Base-by-base conservation (phyloP, 1,140 invertebrate species). In the Drosophila pallidifrons region DNA sequence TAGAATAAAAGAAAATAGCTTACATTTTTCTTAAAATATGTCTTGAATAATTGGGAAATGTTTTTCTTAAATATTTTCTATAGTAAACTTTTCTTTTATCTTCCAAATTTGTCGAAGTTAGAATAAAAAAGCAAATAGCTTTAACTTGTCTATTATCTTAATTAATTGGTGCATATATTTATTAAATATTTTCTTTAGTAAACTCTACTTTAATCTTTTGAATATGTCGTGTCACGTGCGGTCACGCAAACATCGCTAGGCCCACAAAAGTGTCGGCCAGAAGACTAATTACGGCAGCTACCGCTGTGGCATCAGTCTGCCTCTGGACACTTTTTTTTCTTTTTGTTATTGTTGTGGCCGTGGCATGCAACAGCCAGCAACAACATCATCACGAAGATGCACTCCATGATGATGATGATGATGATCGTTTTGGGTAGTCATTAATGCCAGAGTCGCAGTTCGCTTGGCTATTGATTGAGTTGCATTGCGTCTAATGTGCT, bases 401-500 rank as follows among this genome's bases (percentile, higher is more conserved):
- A 10, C 35, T 38, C 8, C 7, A 38, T 25, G 45, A 28, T 41
- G 51, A 54, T 54, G 32, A 6, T 79, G 49, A 82, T 81, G 80
- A 78, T 67, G 81, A 77, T 65, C 76, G 70, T 75, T 69, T 66
- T 51, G 20, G 30, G 65, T 41, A 45, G 68, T 88, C 83, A 89
- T 88, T 89, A 88, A 88, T 83, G 83, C 57, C 69, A 63, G 15
- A 35, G 61, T 75, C 55, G 66, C 68, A 64, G 15, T 67, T 77
- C 71, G 83, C 71, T 67, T 60, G 76, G 61, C 82, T 89, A 81
- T 89, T 89, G 83, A 88, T 88, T 88, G 83, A 88, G 83, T 88
- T 88, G 83, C 83, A 89, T 61, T 74, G 85, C 86, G 85, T 75
- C 85, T 89, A 89, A 89, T 89, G 85, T 89, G 85, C 85, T 85